These are phyloP conservation scores for Lagria hirta DNA, from an alignment of 2,888 invertebrate genomes.

Conservation along the genomic window DNA sequence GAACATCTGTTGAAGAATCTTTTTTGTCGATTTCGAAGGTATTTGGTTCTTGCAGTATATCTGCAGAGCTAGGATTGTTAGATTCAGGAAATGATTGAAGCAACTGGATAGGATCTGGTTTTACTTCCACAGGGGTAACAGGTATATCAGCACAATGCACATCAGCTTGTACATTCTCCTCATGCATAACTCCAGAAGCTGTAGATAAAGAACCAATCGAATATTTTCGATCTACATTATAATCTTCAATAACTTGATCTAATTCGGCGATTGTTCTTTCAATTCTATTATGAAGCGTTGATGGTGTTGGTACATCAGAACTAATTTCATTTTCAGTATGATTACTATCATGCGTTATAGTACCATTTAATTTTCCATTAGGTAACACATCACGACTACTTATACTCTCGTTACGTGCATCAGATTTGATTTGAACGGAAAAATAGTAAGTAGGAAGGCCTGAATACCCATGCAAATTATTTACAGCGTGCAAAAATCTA, in stretches of 20 bases:
- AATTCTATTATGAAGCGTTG: slow-evolving; percentile 3
- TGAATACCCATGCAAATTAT: slow-evolving; percentile 43
- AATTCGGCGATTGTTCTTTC: slow-evolving; percentile 19
- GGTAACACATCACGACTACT: slow-evolving; percentile 8
- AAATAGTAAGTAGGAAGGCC: slow-evolving; percentile 50
- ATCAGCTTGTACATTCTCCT: slow-evolving; percentile 15
- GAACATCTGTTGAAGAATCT: too few species aligned
- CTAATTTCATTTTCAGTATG: background rate
- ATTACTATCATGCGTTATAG: slow-evolving; percentile 16
- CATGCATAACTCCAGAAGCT: slow-evolving; percentile 12
- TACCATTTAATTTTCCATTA: slow-evolving; percentile 25
- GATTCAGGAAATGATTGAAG: too few species aligned
- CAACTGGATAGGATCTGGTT: slow-evolving; percentile 1
- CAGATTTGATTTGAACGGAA: slow-evolving; percentile 35
- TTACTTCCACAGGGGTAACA: background rate
- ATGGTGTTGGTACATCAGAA: slow-evolving; percentile 3
- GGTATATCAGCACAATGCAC: slow-evolving; percentile 15
- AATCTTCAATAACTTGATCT: slow-evolving; percentile 13
- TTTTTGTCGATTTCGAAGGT: too few species aligned
- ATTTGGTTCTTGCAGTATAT: too few species aligned
- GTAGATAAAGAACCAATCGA: slow-evolving; percentile 6
- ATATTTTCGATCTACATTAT: slow-evolving; percentile 7
- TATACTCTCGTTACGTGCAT: slow-evolving; percentile 32
- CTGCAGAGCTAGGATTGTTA: too few species aligned
- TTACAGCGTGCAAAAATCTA: slow-evolving; percentile 38